Evolutionary conservation across 2,797 vertebrate species (phyloP), one percentile per base, ranked within the genome.

Genomic region (Aotus griseimembra): DNA sequence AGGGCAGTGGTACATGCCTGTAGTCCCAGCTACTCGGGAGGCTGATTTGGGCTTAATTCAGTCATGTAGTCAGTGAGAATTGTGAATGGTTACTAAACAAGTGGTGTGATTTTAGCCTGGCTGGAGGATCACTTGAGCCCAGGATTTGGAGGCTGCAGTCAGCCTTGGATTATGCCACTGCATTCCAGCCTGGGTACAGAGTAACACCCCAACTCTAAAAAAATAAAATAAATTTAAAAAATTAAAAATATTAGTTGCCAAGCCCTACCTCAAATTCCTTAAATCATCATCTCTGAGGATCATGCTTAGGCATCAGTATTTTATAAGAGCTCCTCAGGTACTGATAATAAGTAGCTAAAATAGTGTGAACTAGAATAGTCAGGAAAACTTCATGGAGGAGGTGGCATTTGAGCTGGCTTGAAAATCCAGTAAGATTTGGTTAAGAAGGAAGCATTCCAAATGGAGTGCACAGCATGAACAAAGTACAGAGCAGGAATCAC

Each of bases 381-480:
- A 73, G 77, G 77, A 72, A 70, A 92, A 84, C 90, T 95, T 96
- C 46, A 22, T 72, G 24, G 90, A 97, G 50, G 89, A 87, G 95
- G 83, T 87, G 9, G 58, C 7, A 24, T 85, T 87, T 95, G 80
- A 93, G 48, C 44, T 67, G 39, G 17, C 50, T 94, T 83, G 88
- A 90, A 92, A 87, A 93, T 50, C 64, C 13, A 10, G 26, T 94
- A 67, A 94, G 75, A 80, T 91, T 72, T 97, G 96, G 90, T 67
- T 58, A 39, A 86, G 55, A 82, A 96, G 64, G 70, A 84, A 92
- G 33, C 19, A 24, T 67, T 88, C 85, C 61, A 75, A 39, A 86
- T 87, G 70, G 94, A 41, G 28, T 15, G 33, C 84, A 70, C 85
- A 87, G 76, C 79, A 5, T 94, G 90, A 76, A 82, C 17, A 8